Conservation (phyloP, 2,113 vertebrate species). For the Muntiacus muntjak region DNA sequence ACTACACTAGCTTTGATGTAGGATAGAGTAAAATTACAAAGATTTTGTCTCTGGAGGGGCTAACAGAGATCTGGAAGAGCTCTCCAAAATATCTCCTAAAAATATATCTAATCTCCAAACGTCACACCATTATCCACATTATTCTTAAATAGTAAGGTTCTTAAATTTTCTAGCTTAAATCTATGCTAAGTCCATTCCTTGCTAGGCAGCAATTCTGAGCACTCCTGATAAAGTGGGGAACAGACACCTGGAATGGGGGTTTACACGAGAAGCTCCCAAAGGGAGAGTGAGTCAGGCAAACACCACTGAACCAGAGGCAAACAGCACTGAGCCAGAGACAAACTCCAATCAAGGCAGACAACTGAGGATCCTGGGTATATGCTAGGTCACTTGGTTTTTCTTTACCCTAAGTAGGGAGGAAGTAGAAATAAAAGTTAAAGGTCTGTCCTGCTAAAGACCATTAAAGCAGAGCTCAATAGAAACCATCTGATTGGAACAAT, state of each 20-base stretch:
- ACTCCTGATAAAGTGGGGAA: rapidly evolving
- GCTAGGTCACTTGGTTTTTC: neutral
- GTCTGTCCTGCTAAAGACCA: neutral
- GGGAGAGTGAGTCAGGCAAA: neutral
- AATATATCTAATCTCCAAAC: neutral
- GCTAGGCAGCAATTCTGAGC: neutral
- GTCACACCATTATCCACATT: neutral
- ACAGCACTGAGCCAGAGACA: neutral
- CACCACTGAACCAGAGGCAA: neutral
- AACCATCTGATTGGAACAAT: neutral
- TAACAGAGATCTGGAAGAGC: neutral
- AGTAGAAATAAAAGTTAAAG: neutral
- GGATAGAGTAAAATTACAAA: neutral
- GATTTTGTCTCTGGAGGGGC: neutral
- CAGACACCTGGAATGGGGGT: neutral
- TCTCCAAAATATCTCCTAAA: neutral
- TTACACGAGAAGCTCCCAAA: neutral
- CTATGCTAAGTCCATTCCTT: neutral
- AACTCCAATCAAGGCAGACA: neutral
- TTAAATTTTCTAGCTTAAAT: neutral
- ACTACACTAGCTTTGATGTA: neutral
- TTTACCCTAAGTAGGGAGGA: neutral
- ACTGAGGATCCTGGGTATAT: neutral
- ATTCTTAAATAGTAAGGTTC: neutral
- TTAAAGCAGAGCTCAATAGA: neutral